A percentile compares a stretch with the other conserved stretches of the same genome.
These are phyloP conservation scores for Disparrhopalites patrizii DNA, from an alignment of 2,888 invertebrate genomes.

Conservation along the genomic window DNA sequence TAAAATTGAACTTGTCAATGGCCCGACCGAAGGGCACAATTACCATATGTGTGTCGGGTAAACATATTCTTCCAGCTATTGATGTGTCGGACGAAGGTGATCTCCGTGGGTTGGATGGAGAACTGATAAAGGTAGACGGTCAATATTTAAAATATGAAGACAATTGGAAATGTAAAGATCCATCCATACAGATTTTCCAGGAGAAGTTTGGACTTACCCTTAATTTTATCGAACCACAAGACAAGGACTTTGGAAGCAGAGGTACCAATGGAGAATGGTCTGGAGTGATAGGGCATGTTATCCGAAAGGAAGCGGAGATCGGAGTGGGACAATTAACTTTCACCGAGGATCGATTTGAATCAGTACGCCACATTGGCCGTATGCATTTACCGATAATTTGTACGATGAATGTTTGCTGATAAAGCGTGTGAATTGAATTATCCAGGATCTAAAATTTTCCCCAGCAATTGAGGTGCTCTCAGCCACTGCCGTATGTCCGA, in stretches of 20 bases:
- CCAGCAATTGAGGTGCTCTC: neutral
- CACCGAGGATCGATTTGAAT: neutral
- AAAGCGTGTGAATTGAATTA: neutral
- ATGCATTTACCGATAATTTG: neutral
- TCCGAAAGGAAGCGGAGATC: constrained; percentile 12
- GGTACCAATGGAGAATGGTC: neutral
- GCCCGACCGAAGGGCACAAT: neutral
- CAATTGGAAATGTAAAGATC: too few species aligned
- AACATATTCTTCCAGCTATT: neutral
- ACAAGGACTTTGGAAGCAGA: constrained; percentile 2
- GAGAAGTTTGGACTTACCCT: neutral
- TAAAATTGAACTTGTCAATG: neutral
- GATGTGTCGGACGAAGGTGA: neutral
- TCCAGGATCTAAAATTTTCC: constrained; percentile 2
- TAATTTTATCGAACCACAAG: neutral
- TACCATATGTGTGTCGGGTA: constrained; percentile 4
- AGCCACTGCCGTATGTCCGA: neutral
- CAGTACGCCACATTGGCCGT: neutral
- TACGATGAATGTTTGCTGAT: neutral
- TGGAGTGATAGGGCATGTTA: constrained; percentile 9
- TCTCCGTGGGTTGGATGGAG: constrained; percentile 1
- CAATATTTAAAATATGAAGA: too few species aligned
- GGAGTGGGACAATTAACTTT: constrained; percentile 11
- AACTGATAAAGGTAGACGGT: constrained; percentile 4
- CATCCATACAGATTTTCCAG: neutral